Conservation (phyloP, 2,888 invertebrate genomes). For the Nipponacmea schrenckii region DNA sequence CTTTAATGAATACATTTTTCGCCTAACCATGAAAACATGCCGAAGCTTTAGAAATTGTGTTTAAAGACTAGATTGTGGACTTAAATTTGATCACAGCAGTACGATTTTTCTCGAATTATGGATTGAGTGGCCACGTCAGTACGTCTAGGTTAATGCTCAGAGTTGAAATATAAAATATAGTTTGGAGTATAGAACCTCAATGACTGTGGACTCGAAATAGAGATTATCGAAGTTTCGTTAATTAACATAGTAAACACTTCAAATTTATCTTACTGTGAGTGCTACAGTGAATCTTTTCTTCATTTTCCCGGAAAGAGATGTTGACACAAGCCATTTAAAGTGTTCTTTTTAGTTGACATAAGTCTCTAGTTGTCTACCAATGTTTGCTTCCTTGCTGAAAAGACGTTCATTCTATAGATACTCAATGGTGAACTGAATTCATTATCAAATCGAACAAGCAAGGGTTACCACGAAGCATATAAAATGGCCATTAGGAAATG, state of each 20-base stretch:
- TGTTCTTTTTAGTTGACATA: neutral
- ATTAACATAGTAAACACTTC: neutral
- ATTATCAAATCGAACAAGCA: neutral
- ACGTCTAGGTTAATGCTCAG: too few species aligned
- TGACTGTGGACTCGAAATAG: too few species aligned
- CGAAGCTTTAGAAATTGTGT: too few species aligned
- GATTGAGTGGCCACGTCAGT: too few species aligned
- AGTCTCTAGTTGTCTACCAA: neutral
- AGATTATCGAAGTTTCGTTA: neutral
- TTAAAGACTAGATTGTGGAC: too few species aligned
- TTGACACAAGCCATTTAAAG: neutral
- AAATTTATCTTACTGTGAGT: neutral
- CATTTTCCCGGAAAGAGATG: neutral
- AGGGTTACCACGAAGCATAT: neutral
- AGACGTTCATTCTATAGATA: neutral
- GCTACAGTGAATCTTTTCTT: neutral
- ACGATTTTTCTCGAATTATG: too few species aligned
- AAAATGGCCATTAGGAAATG: slow-evolving; percentile 2
- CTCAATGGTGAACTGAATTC: neutral
- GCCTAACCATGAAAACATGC: too few species aligned
- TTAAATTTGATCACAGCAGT: too few species aligned
- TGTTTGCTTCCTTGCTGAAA: neutral
- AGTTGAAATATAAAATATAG: too few species aligned
- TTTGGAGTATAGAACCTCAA: too few species aligned
- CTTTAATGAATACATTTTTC: too few species aligned